phyloP scores from a whole-genome alignment of 2,113 vertebrate genomes.

The Columba livia region DNA sequence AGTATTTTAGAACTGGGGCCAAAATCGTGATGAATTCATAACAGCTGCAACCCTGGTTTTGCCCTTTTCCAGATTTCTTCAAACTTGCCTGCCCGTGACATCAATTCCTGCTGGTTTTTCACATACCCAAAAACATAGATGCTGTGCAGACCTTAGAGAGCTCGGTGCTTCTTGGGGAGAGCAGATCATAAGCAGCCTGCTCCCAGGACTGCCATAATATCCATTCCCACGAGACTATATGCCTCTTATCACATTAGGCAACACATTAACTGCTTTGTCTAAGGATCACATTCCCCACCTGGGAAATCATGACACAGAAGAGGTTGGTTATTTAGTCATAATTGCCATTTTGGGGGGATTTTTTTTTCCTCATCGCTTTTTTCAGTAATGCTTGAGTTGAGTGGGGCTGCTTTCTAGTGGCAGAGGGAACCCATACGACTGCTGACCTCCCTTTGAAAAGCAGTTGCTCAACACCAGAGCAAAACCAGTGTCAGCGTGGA shows the following conservation, averaged over 20 bases:
- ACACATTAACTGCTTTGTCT: not conserved
- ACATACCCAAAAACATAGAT: not conserved
- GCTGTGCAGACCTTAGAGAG: not conserved
- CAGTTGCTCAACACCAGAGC: not conserved
- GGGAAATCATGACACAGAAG: not conserved
- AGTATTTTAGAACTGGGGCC: conserved; percentile 31
- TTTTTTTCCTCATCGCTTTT: not conserved
- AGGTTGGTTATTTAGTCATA: not conserved
- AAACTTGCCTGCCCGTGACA: not conserved
- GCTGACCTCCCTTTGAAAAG: not conserved
- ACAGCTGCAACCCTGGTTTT: conserved; percentile 46
- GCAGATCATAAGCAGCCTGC: not conserved
- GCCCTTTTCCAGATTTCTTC: conserved; percentile 15
- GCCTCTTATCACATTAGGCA: not conserved
- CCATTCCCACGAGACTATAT: not conserved
- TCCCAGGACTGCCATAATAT: not conserved
- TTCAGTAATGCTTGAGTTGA: fast-evolving
- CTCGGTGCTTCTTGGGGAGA: not conserved
- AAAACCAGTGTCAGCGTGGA: not conserved
- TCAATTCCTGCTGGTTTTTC: conserved; percentile 8
- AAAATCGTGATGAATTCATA: conserved; percentile 59
- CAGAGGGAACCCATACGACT: not conserved
- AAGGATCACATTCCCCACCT: not conserved
- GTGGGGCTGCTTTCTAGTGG: not conserved
- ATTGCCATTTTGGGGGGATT: not conserved